Evolutionary conservation across 2,797 vertebrate species (phyloP).

Genomic region (Podargus strigoides): DNA sequence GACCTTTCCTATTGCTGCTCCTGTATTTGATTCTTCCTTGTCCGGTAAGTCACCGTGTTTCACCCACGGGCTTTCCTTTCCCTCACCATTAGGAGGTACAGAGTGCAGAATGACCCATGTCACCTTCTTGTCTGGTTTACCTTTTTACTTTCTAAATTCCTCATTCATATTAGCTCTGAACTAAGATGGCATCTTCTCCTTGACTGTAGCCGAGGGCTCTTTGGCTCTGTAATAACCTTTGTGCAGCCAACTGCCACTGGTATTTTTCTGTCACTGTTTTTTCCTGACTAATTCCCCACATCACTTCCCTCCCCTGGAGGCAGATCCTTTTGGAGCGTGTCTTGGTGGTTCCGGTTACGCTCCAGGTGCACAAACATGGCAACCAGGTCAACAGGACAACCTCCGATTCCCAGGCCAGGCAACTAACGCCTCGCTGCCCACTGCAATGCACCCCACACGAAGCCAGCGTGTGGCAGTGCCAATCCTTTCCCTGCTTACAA

Average conservation of each 20-base stretch:
- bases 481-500: not conserved
- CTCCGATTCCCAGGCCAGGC: not conserved
- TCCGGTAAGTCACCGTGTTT: not conserved
- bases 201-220: not conserved
- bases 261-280: not conserved
- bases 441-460: not conserved
- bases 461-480: not conserved
- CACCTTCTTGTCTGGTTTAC: not conserved
- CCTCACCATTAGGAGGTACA: not conserved
- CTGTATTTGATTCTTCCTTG: conserved; percentile 3
- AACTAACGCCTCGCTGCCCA: not conserved
- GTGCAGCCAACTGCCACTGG: not conserved
- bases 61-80: not conserved
- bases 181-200: not conserved
- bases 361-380: not conserved
- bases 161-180: not conserved
- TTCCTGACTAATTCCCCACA: not conserved
- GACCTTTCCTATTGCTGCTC: conserved; percentile 15
- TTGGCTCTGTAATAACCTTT: not conserved
- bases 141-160: not conserved
- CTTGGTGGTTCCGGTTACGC: not conserved
- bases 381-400: not conserved
- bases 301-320: not conserved
- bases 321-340: not conserved
- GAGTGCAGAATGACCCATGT: not conserved